Evolutionary conservation across 1,140 invertebrate species (phyloP), one percentile per base, ranked within the genome.

Genomic region (Drosophila hydei): DNA sequence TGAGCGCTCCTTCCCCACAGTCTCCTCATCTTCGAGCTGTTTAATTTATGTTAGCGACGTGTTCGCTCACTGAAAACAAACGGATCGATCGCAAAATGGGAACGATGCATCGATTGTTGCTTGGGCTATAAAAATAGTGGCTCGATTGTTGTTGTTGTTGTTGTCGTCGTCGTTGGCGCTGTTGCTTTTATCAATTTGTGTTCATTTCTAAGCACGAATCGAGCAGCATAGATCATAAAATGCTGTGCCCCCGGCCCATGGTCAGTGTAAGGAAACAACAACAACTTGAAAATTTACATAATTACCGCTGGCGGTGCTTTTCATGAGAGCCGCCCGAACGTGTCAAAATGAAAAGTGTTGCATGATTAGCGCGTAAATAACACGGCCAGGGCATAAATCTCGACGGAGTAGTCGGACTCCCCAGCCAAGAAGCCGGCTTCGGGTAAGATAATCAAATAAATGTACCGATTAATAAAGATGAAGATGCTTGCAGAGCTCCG

Each of bases 261-360:
- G 72, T 51, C 63, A 67, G 75, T 33, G 62, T 43, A 43, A 67
- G 58, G 54, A 60, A 56, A 48, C 47, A 30, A 56, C 47, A 56
- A 42, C 45, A 73, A 47, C 45, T 48, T 11, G 21, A 47, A 70
- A 85, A 85, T 85, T 85, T 80, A 81, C 81, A 85, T 85, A 85
- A 85, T 85, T 85, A 81, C 81, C 78, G 81, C 81, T 85, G 74
- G 77, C 81, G 77, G 77, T 74, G 70, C 77, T 81, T 87, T 84
- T 85, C 72, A 72, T 72, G 67, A 59, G 77, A 71, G 81, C 80
- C 81, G 80, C 67, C 71, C 69, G 75, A 85, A 85, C 81, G 81
- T 85, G 81, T 85, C 81, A 81, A 85, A 85, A 85, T 85, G 81
- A 85, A 85, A 85, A 87, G 81, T 87, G 81, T 85, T 85, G 81